Percentiles rank a stretch among this genome's conserved stretches.
Conservation (phyloP, 2,797 vertebrate species). For the Spheniscus humboldti region DNA sequence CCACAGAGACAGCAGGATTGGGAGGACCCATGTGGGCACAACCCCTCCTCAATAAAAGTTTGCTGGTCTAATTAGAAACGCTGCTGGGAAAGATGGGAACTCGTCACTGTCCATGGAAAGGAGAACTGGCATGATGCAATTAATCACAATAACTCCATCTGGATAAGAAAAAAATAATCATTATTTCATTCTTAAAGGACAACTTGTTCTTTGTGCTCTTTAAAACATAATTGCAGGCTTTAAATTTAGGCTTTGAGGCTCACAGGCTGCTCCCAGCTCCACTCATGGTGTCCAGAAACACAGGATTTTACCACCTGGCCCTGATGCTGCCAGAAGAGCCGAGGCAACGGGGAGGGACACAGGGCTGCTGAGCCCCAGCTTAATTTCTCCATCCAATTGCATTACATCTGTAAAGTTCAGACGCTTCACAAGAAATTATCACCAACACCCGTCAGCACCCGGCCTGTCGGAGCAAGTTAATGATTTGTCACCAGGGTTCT, state of each 20-base stretch:
- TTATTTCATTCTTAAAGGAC: slow-evolving; percentile 37
- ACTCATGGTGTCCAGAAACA: neutral
- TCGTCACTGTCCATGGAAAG: neutral
- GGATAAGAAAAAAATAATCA: neutral
- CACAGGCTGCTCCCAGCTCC: neutral
- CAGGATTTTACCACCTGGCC: neutral
- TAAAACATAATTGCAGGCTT: slow-evolving; percentile 2
- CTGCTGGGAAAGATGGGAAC: neutral
- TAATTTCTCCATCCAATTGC: slow-evolving; percentile 55
- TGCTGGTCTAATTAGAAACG: neutral
- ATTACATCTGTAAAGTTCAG: slow-evolving; percentile 63
- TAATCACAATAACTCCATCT: slow-evolving; percentile 55
- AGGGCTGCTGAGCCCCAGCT: slow-evolving; percentile 16
- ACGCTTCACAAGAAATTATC: slow-evolving; percentile 66
- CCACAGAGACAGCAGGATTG: fast-evolving
- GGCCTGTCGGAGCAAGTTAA: slow-evolving; percentile 67
- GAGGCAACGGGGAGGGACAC: neutral
- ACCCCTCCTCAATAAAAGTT: neutral
- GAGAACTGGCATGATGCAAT: neutral
- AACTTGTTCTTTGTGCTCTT: neutral
- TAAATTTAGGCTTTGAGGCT: neutral
- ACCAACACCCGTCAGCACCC: slow-evolving; percentile 54
- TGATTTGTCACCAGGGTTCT: slow-evolving; percentile 64
- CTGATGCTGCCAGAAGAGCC: neutral
- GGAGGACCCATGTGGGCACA: neutral